phyloP scores from a whole-genome alignment of 2,888 invertebrate species.

The Melieria picta region DNA sequence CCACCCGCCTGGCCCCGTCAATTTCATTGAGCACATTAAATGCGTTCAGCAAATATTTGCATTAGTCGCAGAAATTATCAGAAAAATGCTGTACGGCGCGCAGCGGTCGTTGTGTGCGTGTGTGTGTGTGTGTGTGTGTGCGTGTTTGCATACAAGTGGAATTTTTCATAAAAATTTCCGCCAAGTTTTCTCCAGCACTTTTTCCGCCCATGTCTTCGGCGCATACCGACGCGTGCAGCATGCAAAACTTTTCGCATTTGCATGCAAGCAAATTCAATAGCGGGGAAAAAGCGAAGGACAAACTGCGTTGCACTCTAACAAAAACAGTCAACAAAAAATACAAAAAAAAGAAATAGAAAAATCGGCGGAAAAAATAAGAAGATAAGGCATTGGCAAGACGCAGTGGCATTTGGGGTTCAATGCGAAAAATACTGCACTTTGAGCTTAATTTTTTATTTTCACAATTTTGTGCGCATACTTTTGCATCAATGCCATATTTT shows the following conservation, averaged over 20 bases:
- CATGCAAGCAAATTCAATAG: neutral
- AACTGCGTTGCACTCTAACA: too few relatives aligned
- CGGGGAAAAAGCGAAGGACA: too few relatives aligned
- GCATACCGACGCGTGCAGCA: neutral
- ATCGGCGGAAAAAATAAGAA: too few relatives aligned
- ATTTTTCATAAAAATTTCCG: neutral
- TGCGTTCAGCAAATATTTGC: constrained; percentile 29
- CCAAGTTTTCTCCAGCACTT: neutral
- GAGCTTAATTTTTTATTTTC: too few relatives aligned
- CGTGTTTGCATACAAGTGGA: constrained; percentile 5
- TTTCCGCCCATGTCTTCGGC: neutral
- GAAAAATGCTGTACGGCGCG: constrained; percentile 20
- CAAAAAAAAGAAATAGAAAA: too few relatives aligned
- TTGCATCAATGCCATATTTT: constrained; percentile 10
- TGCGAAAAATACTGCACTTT: too few relatives aligned
- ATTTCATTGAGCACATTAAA: constrained; percentile 24
- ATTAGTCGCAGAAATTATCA: constrained; percentile 30
- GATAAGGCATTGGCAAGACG: too few relatives aligned
- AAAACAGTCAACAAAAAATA: too few relatives aligned
- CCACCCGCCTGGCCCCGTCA: neutral
- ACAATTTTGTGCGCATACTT: constrained; percentile 1
- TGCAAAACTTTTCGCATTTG: constrained; percentile 27
- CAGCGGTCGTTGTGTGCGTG: too few relatives aligned
- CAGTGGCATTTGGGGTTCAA: too few relatives aligned
- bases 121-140: neutral